Evolutionary conservation across 2,113 vertebrate species (phyloP).

Genomic region (Cinclus cinclus): DNA sequence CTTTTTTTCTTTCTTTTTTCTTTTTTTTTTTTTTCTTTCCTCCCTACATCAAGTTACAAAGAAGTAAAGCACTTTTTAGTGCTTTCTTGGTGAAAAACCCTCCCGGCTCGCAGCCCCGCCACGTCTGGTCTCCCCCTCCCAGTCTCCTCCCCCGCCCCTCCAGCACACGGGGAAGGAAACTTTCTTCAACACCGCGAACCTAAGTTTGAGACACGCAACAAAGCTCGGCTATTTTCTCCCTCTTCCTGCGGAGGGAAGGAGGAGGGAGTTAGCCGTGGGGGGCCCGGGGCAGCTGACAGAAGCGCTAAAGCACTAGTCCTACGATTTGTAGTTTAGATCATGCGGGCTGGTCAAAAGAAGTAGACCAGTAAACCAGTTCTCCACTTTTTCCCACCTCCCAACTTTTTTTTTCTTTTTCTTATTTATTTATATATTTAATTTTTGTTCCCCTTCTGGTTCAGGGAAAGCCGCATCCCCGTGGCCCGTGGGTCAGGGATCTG

Average conservation of each 20-base stretch:
- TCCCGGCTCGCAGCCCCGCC: not conserved
- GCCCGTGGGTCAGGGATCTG: not conserved
- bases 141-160: slow-evolving; percentile 32
- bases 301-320: not conserved
- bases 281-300: not conserved
- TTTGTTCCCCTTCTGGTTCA: not conserved
- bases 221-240: not conserved
- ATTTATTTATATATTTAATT: not conserved
- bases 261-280: not conserved
- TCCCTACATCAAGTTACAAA: not conserved
- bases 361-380: not conserved
- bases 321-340: not conserved
- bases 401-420: too few species aligned
- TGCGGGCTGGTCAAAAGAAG: not conserved
- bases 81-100: not conserved
- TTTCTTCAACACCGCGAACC: slow-evolving; percentile 20
- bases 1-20: too few species aligned
- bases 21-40: fast-evolving
- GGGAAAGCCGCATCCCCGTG: not conserved
- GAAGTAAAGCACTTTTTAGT: not conserved
- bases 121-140: not conserved
- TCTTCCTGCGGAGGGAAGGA: not conserved
- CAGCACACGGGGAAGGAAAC: slow-evolving; percentile 4
- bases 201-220: slow-evolving; percentile 21
- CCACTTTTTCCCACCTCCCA: fast-evolving